phyloP scores from a whole-genome alignment of 2,888 invertebrate genomes.

The Meteorus cinctellus region DNA sequence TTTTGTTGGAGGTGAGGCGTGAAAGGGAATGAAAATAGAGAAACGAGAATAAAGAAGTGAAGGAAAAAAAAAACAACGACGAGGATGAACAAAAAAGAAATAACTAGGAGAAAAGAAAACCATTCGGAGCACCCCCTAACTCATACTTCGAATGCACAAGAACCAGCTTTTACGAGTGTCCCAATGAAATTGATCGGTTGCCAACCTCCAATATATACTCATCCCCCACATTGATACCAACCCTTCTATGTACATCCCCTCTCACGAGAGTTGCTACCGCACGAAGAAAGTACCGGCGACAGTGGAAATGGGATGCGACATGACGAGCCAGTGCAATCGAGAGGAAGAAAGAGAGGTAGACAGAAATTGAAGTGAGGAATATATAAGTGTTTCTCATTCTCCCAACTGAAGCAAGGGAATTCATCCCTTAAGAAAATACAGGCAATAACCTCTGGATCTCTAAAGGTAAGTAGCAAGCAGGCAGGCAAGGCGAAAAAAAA shows the following conservation, averaged over 20 bases:
- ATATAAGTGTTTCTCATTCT: conserved; percentile 37
- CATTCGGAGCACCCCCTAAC: conserved; percentile 30
- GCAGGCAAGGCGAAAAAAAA: conserved; percentile 13
- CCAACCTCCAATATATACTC: conserved; percentile 22
- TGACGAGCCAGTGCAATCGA: conserved; percentile 12
- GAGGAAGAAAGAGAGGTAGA: conserved; percentile 26
- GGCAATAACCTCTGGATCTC: conserved; percentile 69
- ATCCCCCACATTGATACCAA: neutral
- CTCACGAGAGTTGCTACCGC: conserved; percentile 26
- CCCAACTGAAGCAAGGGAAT: conserved; percentile 47
- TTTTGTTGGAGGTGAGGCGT: conserved; percentile 26
- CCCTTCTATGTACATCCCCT: neutral
- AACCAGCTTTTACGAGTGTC: conserved; percentile 47
- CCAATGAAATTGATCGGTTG: conserved; percentile 48
- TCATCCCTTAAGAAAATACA: conserved; percentile 69
- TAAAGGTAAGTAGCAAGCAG: conserved; percentile 50
- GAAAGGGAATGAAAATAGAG: neutral
- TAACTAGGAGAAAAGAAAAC: conserved; percentile 18
- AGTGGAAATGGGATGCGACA: conserved; percentile 16
- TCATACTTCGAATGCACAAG: conserved; percentile 39
- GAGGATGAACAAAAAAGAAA: neutral
- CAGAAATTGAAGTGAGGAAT: conserved; percentile 18
- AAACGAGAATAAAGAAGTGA: conserved; percentile 6
- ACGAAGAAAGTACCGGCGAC: conserved; percentile 28
- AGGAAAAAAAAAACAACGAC: conserved; percentile 17